Evolutionary conservation across 1,140 invertebrate genomes (phyloP).

Genomic region (Bombyx mandarina): DNA sequence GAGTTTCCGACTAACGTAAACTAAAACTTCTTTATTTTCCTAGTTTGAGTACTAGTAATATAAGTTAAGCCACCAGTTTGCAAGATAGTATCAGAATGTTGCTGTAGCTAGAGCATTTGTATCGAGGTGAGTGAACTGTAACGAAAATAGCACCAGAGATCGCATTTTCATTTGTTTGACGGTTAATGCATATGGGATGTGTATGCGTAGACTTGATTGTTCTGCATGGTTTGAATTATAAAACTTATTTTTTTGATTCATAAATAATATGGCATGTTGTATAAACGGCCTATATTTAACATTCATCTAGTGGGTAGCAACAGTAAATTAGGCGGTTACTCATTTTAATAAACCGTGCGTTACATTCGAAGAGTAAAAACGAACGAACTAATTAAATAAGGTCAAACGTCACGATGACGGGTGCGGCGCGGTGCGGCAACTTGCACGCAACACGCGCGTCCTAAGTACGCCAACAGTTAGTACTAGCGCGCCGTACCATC

Average conservation of each 20-base stretch:
- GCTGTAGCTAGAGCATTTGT: constrained; percentile 32
- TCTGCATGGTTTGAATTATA: too few relatives aligned
- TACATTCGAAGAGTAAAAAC: constrained; percentile 66
- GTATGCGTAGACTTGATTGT: too few relatives aligned
- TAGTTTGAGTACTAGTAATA: too few relatives aligned
- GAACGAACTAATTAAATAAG: constrained; percentile 70
- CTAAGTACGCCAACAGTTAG: constrained; percentile 43
- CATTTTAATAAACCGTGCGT: constrained; percentile 58
- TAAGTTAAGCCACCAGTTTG: too few relatives aligned
- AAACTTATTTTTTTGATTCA: too few relatives aligned
- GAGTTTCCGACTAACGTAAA: too few relatives aligned
- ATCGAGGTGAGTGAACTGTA: constrained; percentile 50
- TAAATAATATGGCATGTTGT: too few relatives aligned
- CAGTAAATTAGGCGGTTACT: constrained; percentile 55
- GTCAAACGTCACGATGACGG: constrained; percentile 57
- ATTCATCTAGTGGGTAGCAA: constrained; percentile 43
- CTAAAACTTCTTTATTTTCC: too few relatives aligned
- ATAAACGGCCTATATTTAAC: background rate
- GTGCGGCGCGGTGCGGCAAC: constrained; percentile 24
- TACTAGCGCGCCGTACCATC: constrained; percentile 29
- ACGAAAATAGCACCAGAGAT: constrained; percentile 50
- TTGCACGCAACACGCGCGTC: constrained; percentile 26
- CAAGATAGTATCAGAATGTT: constrained; percentile 8
- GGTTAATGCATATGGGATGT: too few relatives aligned
- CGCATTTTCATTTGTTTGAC: constrained; percentile 24